Conservation (phyloP, 2,113 vertebrate species). For the Brachirus orientalis region DNA sequence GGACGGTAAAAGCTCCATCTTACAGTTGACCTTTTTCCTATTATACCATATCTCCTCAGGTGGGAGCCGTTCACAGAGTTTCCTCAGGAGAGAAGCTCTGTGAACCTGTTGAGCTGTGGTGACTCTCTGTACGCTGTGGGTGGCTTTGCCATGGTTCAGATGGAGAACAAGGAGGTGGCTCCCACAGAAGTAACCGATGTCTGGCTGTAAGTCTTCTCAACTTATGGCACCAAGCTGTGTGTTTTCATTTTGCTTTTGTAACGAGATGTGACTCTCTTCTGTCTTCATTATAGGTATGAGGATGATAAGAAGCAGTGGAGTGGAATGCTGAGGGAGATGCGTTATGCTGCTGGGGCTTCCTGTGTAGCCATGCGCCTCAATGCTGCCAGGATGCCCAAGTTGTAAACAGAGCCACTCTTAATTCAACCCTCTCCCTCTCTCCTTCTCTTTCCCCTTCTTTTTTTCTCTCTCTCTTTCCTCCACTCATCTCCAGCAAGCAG, state of each 20-base stretch:
- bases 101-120: constrained; percentile 87
- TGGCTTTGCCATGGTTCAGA: constrained; percentile 94
- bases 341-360: constrained; percentile 94
- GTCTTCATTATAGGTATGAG: constrained; percentile 86
- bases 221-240: neutral
- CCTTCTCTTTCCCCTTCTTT: constrained; percentile 14
- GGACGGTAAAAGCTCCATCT: constrained; percentile 2
- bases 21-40: constrained; percentile 12
- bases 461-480: neutral
- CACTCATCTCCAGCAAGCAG: neutral
- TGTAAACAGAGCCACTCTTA: constrained; percentile 76
- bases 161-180: constrained; percentile 92
- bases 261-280: neutral
- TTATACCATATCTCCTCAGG: constrained; percentile 69
- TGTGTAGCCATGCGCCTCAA: constrained; percentile 92
- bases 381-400: constrained; percentile 92
- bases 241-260: neutral
- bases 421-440: neutral
- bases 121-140: constrained; percentile 93
- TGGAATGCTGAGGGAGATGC: constrained; percentile 97
- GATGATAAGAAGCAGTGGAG: constrained; percentile 96
- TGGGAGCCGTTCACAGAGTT: constrained; percentile 95
- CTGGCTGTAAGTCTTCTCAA: constrained; percentile 94
- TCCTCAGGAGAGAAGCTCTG: constrained; percentile 96
- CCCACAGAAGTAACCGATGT: constrained; percentile 96